phyloP scores from a whole-genome alignment of 2,113 vertebrate species.

The Coracopsis vasa region DNA sequence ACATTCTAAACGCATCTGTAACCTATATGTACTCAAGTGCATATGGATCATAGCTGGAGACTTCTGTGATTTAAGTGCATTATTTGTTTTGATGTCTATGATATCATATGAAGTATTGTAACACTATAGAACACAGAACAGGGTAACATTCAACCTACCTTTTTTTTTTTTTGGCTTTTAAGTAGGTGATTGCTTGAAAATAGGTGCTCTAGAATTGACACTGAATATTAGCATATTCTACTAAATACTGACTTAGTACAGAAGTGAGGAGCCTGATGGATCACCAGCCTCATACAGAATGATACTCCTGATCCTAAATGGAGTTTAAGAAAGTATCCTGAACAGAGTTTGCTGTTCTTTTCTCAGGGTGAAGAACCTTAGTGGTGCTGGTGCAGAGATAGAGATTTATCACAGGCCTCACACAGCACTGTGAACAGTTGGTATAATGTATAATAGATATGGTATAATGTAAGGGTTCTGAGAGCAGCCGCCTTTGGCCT shows the following conservation, averaged over 20 bases:
- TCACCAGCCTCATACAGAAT: background rate
- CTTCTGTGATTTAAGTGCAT: background rate
- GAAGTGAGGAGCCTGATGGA: background rate
- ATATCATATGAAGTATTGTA: background rate
- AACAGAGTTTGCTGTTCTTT: background rate
- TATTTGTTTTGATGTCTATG: background rate
- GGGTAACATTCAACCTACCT: background rate
- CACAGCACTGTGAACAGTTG: background rate
- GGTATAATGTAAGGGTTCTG: background rate
- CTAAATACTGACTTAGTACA: background rate
- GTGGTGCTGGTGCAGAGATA: background rate
- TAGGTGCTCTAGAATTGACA: background rate
- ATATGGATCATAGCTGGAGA: background rate
- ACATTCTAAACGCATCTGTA: background rate
- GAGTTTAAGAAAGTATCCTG: background rate
- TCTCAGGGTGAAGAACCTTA: background rate
- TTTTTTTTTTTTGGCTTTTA: background rate
- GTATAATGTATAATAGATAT: background rate
- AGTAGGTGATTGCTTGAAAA: background rate
- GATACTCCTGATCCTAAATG: background rate
- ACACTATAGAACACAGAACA: background rate
- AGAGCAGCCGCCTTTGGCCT: fast-evolving
- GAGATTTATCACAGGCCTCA: background rate
- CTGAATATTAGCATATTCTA: background rate
- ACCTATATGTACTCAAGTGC: background rate